Conservation (phyloP, 2,888 invertebrate genomes). For the Drosophila parthenogenetica region DNA sequence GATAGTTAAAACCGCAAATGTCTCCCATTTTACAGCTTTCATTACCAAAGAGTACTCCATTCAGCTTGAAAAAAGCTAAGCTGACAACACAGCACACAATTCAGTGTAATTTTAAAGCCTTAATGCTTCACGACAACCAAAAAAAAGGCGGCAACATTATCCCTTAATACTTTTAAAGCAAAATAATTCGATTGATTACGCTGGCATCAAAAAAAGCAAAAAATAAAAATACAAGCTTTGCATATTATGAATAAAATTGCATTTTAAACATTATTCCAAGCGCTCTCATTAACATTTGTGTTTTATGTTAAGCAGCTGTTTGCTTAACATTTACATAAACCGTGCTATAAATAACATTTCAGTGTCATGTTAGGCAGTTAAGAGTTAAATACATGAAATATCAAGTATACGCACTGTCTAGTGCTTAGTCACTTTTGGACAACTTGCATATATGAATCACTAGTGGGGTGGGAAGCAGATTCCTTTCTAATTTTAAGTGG, state of each 20-base stretch:
- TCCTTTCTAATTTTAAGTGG: conserved; percentile 7
- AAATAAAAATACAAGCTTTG: conserved; percentile 7
- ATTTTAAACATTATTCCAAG: conserved; percentile 5
- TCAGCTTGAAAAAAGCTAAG: neutral
- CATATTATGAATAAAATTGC: conserved; percentile 9
- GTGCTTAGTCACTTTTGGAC: neutral
- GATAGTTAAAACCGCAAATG: too few species aligned
- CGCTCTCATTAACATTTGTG: conserved; percentile 12
- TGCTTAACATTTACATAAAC: neutral
- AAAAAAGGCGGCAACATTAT: conserved; percentile 20
- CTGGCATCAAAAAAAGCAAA: conserved; percentile 1
- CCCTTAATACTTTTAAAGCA: conserved; percentile 29
- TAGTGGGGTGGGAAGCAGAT: neutral
- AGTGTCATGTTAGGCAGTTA: neutral
- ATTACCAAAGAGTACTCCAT: too few species aligned
- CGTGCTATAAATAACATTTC: conserved; percentile 5
- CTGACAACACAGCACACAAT: neutral
- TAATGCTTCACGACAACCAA: conserved; percentile 17
- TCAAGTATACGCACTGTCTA: conserved; percentile 11
- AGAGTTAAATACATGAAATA: neutral
- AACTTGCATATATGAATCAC: conserved; percentile 24
- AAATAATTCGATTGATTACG: conserved; percentile 31
- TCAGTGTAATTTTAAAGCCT: conserved; percentile 16
- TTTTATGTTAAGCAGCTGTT: conserved; percentile 1
- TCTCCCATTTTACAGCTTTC: too few species aligned